Evolutionary conservation across 2,888 invertebrate genomes (phyloP).

Genomic region (Syrista parreyssii): DNA sequence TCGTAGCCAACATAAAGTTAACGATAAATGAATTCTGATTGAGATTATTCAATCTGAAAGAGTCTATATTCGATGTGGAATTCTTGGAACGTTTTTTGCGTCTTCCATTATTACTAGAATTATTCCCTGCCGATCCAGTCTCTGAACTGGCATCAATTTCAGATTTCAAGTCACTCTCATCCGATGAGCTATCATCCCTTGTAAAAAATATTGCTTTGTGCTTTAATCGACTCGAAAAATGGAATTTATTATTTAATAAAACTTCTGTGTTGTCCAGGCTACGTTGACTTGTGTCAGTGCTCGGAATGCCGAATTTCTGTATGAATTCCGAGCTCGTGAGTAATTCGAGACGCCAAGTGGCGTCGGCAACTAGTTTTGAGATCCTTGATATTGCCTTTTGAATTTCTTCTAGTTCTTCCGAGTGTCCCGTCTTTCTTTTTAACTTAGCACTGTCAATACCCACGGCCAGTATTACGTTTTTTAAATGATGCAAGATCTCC

Average conservation of each 20-base stretch:
- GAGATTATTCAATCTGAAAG: conserved; percentile 8
- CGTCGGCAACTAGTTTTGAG: conserved; percentile 73
- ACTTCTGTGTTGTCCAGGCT: conserved; percentile 9
- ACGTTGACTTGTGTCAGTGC: conserved; percentile 58
- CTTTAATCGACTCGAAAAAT: conserved; percentile 28
- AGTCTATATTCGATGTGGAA: neutral
- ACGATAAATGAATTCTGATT: conserved; percentile 65
- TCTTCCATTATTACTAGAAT: conserved; percentile 65
- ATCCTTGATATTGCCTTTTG: conserved; percentile 40
- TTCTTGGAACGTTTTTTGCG: conserved; percentile 62
- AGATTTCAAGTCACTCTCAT: conserved; percentile 42
- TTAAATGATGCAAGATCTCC: conserved; percentile 71
- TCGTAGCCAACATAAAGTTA: conserved; percentile 79
- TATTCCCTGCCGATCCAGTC: conserved; percentile 62
- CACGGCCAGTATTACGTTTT: conserved; percentile 69
- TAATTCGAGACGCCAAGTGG: conserved; percentile 79
- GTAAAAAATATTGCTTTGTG: conserved; percentile 47
- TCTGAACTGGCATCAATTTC: conserved; percentile 50
- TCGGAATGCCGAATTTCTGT: conserved; percentile 65
- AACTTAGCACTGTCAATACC: conserved; percentile 52
- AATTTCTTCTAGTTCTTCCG: conserved; percentile 30
- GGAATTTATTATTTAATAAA: conserved; percentile 36
- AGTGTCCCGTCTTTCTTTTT: conserved; percentile 55
- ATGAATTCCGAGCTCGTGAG: conserved; percentile 71
- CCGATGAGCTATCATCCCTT: conserved; percentile 39